Evolutionary conservation across 2,113 vertebrate species (phyloP).

Genomic region (Gulo gulo): DNA sequence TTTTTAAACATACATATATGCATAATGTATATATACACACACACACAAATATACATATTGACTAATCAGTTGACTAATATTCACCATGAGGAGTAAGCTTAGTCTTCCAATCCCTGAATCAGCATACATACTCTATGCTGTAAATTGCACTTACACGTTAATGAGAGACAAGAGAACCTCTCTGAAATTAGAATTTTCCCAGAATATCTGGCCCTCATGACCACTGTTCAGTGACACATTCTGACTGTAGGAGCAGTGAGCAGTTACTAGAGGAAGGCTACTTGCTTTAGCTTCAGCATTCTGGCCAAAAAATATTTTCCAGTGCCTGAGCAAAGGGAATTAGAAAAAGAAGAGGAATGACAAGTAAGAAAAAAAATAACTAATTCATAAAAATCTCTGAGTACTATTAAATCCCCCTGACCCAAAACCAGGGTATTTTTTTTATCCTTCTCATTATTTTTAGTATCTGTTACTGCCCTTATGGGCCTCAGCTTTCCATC

Average conservation of each 20-base stretch:
- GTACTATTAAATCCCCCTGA: background rate
- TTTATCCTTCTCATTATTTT: constrained; percentile 23
- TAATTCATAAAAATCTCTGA: background rate
- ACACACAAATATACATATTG: background rate
- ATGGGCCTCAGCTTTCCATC: background rate
- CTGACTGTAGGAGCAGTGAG: background rate
- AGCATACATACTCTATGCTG: background rate
- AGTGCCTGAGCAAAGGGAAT: background rate
- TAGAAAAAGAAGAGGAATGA: background rate
- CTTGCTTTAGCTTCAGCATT: background rate
- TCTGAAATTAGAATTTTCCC: background rate
- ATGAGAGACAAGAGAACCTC: background rate
- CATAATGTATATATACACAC: background rate
- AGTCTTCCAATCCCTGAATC: background rate
- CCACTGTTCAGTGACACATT: background rate
- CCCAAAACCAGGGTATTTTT: background rate
- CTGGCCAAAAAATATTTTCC: background rate
- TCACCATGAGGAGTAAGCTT: background rate
- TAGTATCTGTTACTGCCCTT: background rate
- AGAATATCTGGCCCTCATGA: background rate
- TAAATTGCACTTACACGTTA: background rate
- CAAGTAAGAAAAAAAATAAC: background rate
- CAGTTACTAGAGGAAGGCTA: background rate
- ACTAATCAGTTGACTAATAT: background rate
- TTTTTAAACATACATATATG: background rate